Base-by-base conservation (phyloP, 2,113 vertebrate species). In the Rana temporaria region DNA sequence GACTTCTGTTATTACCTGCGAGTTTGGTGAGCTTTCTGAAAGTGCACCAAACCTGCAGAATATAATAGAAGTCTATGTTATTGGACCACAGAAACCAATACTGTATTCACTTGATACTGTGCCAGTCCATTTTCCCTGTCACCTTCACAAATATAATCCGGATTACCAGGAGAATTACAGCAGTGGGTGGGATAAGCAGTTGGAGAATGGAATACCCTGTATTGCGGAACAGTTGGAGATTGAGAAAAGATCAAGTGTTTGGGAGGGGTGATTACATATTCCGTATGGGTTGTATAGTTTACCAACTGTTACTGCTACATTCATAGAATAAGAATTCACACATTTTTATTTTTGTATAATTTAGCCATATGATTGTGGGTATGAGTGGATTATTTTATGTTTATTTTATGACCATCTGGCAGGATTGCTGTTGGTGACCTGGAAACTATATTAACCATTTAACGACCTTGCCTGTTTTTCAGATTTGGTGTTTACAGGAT, bases 111-210 rank as follows among this genome's bases (percentile, higher is more conserved):
- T 83, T 69, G 85, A 68, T 84, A 57, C n/a, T 5, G 66, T 1
- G 0, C 48, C 17, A 0, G 19, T 76, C 0, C 0, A 26, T 66
- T 86, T 85, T 38, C 57, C 76, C 24, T 48, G 74, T 38, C 1
- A 79, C 78, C 62, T 76, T 81, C 87, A 65, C 76, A 11, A 53
- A 64, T 55, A 38, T 84, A 78, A 87, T 82, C 80, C 69, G 52
- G 85, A 83, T 72, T 74, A 84, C 38, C 78, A 69, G 5, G 6
- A 71, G 64, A 74, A 64, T 86, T 86, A 68, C 83, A 22, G 4
- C 59, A 2, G n/a, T 55, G 48, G 84, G 20, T 34, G 73, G 65
- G 53, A 69, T 67, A 67, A 79, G 24, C 34, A 32, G 75, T 65
- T 24, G 60, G 75, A 78, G 55, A 4, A 59, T 86, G 71, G 57